Evolutionary conservation across 2,888 invertebrate genomes (phyloP), one percentile per base, ranked within the genome.

Genomic region (Aplocera efformata): DNA sequence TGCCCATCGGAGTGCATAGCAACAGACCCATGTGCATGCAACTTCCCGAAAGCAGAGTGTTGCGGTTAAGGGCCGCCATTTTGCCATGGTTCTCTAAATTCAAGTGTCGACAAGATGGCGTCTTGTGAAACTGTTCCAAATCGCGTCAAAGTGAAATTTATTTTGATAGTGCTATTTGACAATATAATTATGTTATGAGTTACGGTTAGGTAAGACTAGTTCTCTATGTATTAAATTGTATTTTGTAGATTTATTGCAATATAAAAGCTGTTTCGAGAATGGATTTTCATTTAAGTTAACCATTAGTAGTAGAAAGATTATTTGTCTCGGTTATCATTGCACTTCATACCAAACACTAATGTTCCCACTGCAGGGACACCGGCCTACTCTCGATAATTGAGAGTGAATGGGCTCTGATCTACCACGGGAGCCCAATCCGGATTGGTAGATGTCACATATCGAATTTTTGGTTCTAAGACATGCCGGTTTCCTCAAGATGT

Each of bases 21-120:
- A 22, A 80, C 73, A n/a, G 78, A 85, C 30, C 84, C 86, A 0
- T 86, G 86, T 56, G 82, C 81, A 1, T 86, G 86, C 51, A 63
- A 51, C 7, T 86, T 80, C 69, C 86, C 86, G 3, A 72, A 49
- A 52, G 86, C 86, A 3, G 84, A 60, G 32, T 84, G 84, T 45
- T 81, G 82, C 54, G 56, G 58, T 27, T 72, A 72, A 42, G 37
- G 23, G 3, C 56, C 47, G 60, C 63, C 63, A 68, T 67, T 59
- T 67, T 63, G 56, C 35, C 37, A 29, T 32, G 33, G 32, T 13
- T 37, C 50, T 67, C 68, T 22, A 79, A 81, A 79, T 79, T 77
- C 53, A 65, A 67, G 58, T 48, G 58, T 52, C 28, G 24, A 42
- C 50, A 58, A 56, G 38, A 58, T 59, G 53, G 55, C 53, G 50